phyloP scores from a whole-genome alignment of 2,797 vertebrate species.

The Choloepus didactylus region DNA sequence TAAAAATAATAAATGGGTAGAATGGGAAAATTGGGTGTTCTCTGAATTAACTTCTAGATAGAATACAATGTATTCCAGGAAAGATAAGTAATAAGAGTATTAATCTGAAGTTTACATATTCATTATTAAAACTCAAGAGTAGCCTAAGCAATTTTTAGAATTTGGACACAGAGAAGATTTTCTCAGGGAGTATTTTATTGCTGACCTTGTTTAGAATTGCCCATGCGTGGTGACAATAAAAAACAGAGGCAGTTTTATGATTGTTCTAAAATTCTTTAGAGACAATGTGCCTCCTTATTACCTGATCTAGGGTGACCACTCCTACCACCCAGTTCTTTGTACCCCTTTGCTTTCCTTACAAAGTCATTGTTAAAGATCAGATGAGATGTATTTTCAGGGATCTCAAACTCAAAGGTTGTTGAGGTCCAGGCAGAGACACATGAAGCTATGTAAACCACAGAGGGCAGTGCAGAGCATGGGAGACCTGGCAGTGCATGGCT shows the following conservation, averaged over 20 bases:
- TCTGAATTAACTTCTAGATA: background rate
- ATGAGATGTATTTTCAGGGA: background rate
- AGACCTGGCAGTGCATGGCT: background rate
- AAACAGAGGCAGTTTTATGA: background rate
- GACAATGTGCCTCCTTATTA: background rate
- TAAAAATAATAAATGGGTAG: background rate
- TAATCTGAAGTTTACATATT: no score
- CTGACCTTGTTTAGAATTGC: background rate
- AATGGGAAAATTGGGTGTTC: background rate
- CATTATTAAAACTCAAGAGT: no score
- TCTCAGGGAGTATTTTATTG: background rate
- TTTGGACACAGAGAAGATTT: no score
- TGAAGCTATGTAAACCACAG: background rate
- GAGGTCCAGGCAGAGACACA: background rate
- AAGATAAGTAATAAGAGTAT: no score
- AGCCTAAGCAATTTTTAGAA: no score
- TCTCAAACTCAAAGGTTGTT: background rate
- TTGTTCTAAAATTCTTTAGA: background rate
- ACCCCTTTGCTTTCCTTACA: background rate
- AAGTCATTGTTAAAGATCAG: background rate
- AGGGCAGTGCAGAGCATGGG: background rate
- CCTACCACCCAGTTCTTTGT: background rate
- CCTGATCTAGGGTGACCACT: background rate
- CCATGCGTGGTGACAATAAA: background rate
- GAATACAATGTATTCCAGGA: no score